Evolutionary conservation across 1,140 invertebrate genomes (phyloP), one percentile per base, ranked within the genome.

Genomic region (Bradysia coprophila): DNA sequence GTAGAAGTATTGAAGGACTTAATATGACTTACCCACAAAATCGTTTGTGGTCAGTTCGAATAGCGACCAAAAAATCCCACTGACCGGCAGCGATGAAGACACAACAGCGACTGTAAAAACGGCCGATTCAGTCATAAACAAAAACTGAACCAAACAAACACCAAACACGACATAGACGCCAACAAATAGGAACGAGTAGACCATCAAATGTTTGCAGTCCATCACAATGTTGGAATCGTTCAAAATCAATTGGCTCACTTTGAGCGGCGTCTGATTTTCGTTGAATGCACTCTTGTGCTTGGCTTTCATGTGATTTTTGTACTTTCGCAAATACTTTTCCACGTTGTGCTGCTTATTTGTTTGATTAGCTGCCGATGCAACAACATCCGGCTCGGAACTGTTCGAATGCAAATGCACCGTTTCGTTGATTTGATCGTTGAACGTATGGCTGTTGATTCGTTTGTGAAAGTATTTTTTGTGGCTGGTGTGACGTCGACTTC

Each of bases 51-150:
- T 32, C 56, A 68, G 63, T 45, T 63, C 62, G 48, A 71, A 70
- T 40, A 73, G 52, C n/a, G 69, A 70, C 72, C 72, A 74, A 68
- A 69, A 74, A 40, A 74, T 62, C 3, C 67, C 68, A 3, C 67
- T 61, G 2, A 73, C 36, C 9, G 72, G 72, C 20, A 74, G 53
- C 2, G 68, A 63, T 6, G 64, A 54, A 18, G 67, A 67, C 15
- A 62, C 59, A 10, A 65, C 55, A 11, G 71, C 67, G 10, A 73
- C 59, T 3, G 65, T 71, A 45, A 73, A 69, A 3, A 74, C 68
- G 9, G 71, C 65, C 21, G 68, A 72, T 50, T 73, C 67, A 33
- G 64, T 62, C 38, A 72, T 55, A 2, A 68, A 62, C n/a, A 72
- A 51, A 44, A 73, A 68, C 44, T 67, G 61, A 3, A 70, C 36